Base-by-base conservation (phyloP, 2,113 vertebrate genomes). In the Narcine bancroftii region DNA sequence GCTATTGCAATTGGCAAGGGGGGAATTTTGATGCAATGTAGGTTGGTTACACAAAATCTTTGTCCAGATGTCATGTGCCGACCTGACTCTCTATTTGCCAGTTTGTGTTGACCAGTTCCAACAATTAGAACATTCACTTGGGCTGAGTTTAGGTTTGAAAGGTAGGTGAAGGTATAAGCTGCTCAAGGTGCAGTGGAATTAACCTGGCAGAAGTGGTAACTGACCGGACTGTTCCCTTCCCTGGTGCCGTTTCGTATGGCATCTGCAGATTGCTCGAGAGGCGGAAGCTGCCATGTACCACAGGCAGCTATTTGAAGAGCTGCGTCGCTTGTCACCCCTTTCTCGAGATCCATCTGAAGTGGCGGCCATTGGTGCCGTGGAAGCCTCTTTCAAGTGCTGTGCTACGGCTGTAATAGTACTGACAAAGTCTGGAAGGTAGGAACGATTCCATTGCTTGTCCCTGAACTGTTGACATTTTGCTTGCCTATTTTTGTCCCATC, bases 221-320 rank as follows among this genome's bases (percentile, higher is more conserved):
- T 95, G 96, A 95, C 0, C 72, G 71, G 94, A 94, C 94, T 91
- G 94, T 93, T 92, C 93, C 95, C 93, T 94, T 92, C 65, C 92
- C 93, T 71, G 89, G 89, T 91, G 87, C 87, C 45, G 63, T 91
- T 91, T 69, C 45, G 66, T 91, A 65, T 91, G 63, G 89, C 92
- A 81, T 56, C 92, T 53, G 56, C 95, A 99, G 99, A 99, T 99
- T 94, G 98, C 99, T 94, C 98, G 98, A 92, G 99, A 99, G 95
- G 99, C 98, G 79, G 98, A 99, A 95, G 99, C 98, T 26, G 98
- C 98, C 95, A 98, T 97, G 97, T 99, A 96, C 96, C 99, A 99
- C 96, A 97, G 98, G 96, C 98, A 99, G 93, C 95, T 98, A 95
- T 99, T 99, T 73, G 98, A 99, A 95, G 99, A 99, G 93, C 97